Evolutionary conservation across 2,888 invertebrate genomes (phyloP), one percentile per base, ranked within the genome.

Genomic region (Pseudoips prasinana): DNA sequence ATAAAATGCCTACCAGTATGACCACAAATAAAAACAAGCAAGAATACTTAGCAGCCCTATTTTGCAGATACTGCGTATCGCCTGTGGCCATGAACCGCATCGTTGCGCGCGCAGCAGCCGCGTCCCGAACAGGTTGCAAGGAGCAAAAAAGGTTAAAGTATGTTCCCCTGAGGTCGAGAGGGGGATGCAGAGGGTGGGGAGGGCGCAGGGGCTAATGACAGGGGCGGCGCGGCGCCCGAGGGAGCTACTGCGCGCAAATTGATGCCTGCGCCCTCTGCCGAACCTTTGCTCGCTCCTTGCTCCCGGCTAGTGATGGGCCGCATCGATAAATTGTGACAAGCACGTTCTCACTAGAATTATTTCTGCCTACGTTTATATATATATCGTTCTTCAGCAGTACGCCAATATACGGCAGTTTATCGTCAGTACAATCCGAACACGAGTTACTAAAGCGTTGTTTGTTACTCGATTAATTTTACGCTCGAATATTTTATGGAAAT

Each of bases 121-220:
- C 81, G 79, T 82, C 81, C 76, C 70, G 83, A 87, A 88, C 87
- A 86, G 87, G 87, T 88, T 87, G 84, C 69, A 59, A 70, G 76
- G 75, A 78, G 84, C 86, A 85, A 88, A 88, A 88, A 88, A 88
- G 86, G 86, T 86, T 87, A 87, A 84, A 83, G 83, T 85, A 83
- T 84, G 81, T 72, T 79, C 74, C 74, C 57, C 60, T 43, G 55
- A 62, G 65, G 64, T 59, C 58, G 51, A 48, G 52, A 50, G 57
- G 53, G 56, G 40, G 51, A 50, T 43, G 48, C 27, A 37, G 33
- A 22, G 58, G 61, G 41, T 29, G 25, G 14, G 50, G 49, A 57
- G 59, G 47, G 58, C 47, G 44, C 58, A 63, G 73, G 73, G 77
- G 71, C 72, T 86, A 85, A 86, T 86, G 86, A 86, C 84, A 83